phyloP scores from a whole-genome alignment of 1,140 invertebrate species.

The Drosophila varians region DNA sequence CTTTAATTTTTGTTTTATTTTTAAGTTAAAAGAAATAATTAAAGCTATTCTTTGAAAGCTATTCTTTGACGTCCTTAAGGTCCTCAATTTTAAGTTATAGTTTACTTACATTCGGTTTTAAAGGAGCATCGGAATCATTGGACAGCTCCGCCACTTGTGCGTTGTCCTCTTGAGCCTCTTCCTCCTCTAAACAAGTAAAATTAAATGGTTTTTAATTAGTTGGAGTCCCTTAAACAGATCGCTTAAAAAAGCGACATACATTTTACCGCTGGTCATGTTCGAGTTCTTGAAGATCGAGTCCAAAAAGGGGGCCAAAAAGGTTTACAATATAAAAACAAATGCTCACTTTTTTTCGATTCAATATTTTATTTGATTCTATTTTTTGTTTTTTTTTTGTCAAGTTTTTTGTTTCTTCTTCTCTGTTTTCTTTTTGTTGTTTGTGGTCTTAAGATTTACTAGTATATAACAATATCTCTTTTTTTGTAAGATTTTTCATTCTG shows the following conservation, averaged over 20 bases:
- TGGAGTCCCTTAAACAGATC: background rate
- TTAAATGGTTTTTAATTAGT: background rate
- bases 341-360: conserved; percentile 68
- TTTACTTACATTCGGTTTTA: conserved; percentile 78
- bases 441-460: conserved; percentile 79
- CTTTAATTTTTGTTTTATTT: no score
- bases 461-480: conserved; percentile 84
- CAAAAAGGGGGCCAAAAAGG: background rate
- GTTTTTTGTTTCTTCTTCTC: conserved; percentile 68
- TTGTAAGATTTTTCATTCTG: conserved; percentile 80
- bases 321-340: conserved; percentile 13
- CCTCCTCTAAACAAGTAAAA: conserved; percentile 64
- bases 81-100: no score
- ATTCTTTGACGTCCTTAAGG: background rate
- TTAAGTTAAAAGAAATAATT: no score
- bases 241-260: background rate
- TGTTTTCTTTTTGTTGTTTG: conserved; percentile 65
- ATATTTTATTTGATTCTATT: conserved; percentile 83
- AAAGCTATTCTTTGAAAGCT: no score
- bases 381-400: conserved; percentile 78
- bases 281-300: background rate
- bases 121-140: conserved; percentile 79
- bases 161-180: conserved; percentile 74
- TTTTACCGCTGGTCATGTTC: conserved; percentile 34
- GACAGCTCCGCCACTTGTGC: conserved; percentile 76